Percentiles rank a stretch among this genome's conserved stretches.
phyloP scores from a whole-genome alignment of 2,113 vertebrate genomes.

The Macquaria ambigua region DNA sequence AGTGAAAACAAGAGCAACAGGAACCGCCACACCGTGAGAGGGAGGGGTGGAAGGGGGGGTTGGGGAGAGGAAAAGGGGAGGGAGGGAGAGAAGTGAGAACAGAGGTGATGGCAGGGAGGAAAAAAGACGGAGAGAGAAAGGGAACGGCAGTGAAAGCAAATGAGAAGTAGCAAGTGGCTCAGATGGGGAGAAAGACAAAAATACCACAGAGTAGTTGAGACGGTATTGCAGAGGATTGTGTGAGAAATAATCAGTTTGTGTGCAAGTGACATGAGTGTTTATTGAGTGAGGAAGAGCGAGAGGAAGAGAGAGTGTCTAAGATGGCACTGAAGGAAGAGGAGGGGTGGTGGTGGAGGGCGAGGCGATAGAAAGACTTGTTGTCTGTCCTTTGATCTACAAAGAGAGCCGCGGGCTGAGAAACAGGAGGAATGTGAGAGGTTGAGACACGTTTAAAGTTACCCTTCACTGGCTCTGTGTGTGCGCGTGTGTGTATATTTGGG shows the following conservation, averaged over 20 bases:
- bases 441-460: conserved; percentile 75
- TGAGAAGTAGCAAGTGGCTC: conserved; percentile 28
- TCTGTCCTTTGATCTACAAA: conserved; percentile 80
- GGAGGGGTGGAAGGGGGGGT: conserved; percentile 63
- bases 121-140: conserved; percentile 19
- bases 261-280: conserved; percentile 22
- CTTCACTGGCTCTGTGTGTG: conserved; percentile 35
- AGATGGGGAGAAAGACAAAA: conserved; percentile 25
- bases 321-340: conserved; percentile 57
- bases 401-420: conserved; percentile 72
- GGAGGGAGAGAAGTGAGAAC: conserved; percentile 55
- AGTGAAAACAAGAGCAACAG: conserved; percentile 85
- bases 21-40: conserved; percentile 77
- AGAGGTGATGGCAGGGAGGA: conserved; percentile 56
- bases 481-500: conserved; percentile 7
- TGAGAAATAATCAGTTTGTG: conserved; percentile 7
- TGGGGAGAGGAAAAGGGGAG: conserved; percentile 45
- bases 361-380: conserved; percentile 67
- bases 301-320: conserved; percentile 58
- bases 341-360: conserved; percentile 40
- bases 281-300: conserved; percentile 51
- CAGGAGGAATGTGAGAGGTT: conserved; percentile 78
- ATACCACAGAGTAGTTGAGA: background rate
- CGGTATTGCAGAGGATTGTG: background rate
- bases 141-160: conserved; percentile 17